A percentile compares a stretch with the other conserved stretches of the same genome.
Evolutionary conservation across 2,888 invertebrate species (phyloP).

Genomic region (Thecophora atra): DNA sequence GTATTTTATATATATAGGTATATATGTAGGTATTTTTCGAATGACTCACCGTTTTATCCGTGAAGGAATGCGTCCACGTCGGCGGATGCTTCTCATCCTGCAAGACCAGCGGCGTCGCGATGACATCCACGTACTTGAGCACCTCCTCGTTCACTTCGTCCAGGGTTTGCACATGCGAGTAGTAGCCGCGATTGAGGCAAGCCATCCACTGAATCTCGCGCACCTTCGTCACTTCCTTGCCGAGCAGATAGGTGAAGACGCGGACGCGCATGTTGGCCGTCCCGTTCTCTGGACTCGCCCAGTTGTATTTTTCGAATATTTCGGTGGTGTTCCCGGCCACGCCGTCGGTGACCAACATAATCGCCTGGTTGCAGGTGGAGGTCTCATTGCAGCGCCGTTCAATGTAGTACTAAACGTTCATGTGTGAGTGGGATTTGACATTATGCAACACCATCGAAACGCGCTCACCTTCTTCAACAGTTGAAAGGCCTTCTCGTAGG

Average conservation of each 20-base stretch:
- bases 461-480: conserved; percentile 79
- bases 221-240: conserved; percentile 91
- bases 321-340: conserved; percentile 88
- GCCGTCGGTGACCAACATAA: conserved; percentile 97
- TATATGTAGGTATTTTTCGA: background rate
- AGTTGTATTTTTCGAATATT: conserved; percentile 83
- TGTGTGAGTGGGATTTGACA: background rate
- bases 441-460: too few relatives aligned
- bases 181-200: conserved; percentile 94
- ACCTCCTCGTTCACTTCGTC: conserved; percentile 97
- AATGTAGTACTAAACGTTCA: conserved; percentile 66
- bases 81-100: conserved; percentile 80
- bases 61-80: conserved; percentile 95
- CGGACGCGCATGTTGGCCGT: conserved; percentile 82
- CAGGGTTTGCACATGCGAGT: conserved; percentile 91
- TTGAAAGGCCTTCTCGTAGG: conserved; percentile 85
- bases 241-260: conserved; percentile 95
- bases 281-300: conserved; percentile 71
- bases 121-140: conserved; percentile 93
- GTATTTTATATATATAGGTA: too few relatives aligned
- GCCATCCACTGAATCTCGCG: conserved; percentile 93
- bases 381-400: conserved; percentile 69
- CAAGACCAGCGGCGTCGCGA: conserved; percentile 84
- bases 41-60: conserved; percentile 78
- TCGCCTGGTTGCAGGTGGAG: conserved; percentile 87